Evolutionary conservation across 2,113 vertebrate species (phyloP).

Genomic region (Chrysemys picta): DNA sequence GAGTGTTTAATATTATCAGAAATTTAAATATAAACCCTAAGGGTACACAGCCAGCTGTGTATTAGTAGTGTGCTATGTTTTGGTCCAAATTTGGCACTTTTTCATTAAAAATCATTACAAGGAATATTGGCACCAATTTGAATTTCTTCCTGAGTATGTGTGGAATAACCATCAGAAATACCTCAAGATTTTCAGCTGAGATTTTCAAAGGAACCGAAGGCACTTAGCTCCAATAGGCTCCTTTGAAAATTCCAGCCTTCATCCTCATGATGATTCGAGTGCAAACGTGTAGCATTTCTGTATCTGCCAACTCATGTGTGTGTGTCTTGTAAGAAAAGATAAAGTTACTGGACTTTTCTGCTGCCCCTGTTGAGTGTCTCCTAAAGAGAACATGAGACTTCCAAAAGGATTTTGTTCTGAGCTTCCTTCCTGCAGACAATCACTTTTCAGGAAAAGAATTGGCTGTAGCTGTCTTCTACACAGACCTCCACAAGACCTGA

Average conservation of each 20-base stretch:
- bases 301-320: not conserved
- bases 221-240: not conserved
- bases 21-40: not conserved
- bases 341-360: not conserved
- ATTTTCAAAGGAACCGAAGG: not conserved
- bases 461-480: not conserved
- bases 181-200: not conserved
- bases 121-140: not conserved
- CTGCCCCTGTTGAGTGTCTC: not conserved
- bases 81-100: not conserved
- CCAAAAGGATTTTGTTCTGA: not conserved
- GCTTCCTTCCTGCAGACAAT: not conserved
- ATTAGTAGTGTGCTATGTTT: not conserved
- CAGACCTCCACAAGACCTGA: not conserved
- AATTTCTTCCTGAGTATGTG: not conserved
- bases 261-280: slow-evolving; percentile 32
- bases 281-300: slow-evolving; percentile 19
- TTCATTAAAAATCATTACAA: not conserved
- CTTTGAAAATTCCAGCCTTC: slow-evolving; percentile 24
- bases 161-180: not conserved
- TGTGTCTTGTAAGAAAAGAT: not conserved
- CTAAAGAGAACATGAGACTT: not conserved
- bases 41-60: not conserved
- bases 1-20: not conserved
- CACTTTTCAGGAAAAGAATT: not conserved